phyloP scores from a whole-genome alignment of 2,888 invertebrate species.

The Cataglyphis livida region DNA sequence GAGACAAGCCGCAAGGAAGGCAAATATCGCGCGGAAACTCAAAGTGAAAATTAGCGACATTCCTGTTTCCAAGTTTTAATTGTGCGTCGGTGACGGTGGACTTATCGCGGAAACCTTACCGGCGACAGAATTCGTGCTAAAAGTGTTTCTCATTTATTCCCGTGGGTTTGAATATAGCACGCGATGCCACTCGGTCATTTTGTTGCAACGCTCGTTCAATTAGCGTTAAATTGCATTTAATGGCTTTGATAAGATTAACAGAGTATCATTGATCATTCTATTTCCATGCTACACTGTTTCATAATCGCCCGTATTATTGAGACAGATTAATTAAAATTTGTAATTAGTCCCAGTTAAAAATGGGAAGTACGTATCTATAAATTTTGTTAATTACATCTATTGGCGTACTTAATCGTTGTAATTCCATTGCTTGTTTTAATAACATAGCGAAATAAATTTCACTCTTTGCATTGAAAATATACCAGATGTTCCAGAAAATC shows the following conservation, averaged over 20 bases:
- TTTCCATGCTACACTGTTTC: background rate
- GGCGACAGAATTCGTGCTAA: background rate
- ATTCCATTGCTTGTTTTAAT: background rate
- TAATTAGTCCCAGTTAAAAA: slow-evolving; percentile 6
- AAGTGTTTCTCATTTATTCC: slow-evolving; percentile 31
- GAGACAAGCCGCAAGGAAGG: slow-evolving; percentile 17
- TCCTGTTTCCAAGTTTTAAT: slow-evolving; percentile 45
- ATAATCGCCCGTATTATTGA: slow-evolving; percentile 13
- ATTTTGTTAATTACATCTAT: slow-evolving; percentile 2
- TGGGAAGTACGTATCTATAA: background rate
- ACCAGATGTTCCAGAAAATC: background rate
- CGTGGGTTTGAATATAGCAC: background rate
- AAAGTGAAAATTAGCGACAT: slow-evolving; percentile 31
- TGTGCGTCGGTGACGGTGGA: slow-evolving; percentile 16
- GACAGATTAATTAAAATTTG: background rate
- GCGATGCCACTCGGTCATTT: background rate
- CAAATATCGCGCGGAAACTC: slow-evolving; percentile 11
- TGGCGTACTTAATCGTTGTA: background rate
- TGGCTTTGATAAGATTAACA: slow-evolving; percentile 16
- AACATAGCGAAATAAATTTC: background rate
- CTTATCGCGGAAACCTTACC: slow-evolving; percentile 3
- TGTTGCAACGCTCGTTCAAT: background rate
- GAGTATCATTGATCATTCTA: background rate
- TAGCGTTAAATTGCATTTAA: slow-evolving; percentile 7
- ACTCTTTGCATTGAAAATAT: background rate